A percentile compares a stretch with the other conserved stretches of the same genome.
These are phyloP conservation scores for Heteromyza rotundicornis DNA, from an alignment of 2,888 invertebrate genomes.

Conservation along the genomic window DNA sequence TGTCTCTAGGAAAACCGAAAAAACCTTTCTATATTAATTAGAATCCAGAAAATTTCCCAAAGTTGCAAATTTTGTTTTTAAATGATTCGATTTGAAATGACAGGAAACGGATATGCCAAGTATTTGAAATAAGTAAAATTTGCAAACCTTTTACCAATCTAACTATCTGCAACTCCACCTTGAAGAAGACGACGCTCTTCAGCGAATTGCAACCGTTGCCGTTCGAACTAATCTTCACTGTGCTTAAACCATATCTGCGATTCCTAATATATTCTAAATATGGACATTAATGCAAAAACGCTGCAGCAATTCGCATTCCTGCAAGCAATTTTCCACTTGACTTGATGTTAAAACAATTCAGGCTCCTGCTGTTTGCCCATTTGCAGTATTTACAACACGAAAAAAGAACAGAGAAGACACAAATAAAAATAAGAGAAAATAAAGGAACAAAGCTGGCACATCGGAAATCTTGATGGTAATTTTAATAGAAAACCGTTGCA, in stretches of 20 bases:
- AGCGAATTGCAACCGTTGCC: too few species aligned
- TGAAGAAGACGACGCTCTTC: too few species aligned
- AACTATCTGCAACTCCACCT: too few species aligned
- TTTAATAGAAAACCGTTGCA: slow-evolving; percentile 53
- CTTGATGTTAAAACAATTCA: slow-evolving; percentile 33
- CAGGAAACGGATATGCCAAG: too few species aligned
- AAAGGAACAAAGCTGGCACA: slow-evolving; percentile 12
- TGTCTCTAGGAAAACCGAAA: too few species aligned
- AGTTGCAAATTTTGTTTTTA: too few species aligned
- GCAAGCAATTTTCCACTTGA: slow-evolving; percentile 57
- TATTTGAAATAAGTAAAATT: too few species aligned
- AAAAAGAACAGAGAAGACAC: slow-evolving; percentile 30
- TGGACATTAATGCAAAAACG: slow-evolving; percentile 48
- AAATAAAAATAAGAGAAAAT: slow-evolving; percentile 31
- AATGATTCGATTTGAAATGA: too few species aligned
- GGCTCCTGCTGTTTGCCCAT: slow-evolving; percentile 32
- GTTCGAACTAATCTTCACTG: too few species aligned
- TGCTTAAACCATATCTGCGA: neutral
- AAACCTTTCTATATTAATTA: too few species aligned
- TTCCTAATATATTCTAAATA: slow-evolving; percentile 37
- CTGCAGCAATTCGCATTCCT: slow-evolving; percentile 11
- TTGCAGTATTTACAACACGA: slow-evolving; percentile 27
- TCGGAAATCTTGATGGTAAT: slow-evolving; percentile 50
- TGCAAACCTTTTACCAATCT: too few species aligned
- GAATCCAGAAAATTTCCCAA: too few species aligned